Percentiles rank a stretch among this genome's conserved stretches.
Conservation (phyloP, 2,113 vertebrate species). For the Telmatochromis sp. region DNA sequence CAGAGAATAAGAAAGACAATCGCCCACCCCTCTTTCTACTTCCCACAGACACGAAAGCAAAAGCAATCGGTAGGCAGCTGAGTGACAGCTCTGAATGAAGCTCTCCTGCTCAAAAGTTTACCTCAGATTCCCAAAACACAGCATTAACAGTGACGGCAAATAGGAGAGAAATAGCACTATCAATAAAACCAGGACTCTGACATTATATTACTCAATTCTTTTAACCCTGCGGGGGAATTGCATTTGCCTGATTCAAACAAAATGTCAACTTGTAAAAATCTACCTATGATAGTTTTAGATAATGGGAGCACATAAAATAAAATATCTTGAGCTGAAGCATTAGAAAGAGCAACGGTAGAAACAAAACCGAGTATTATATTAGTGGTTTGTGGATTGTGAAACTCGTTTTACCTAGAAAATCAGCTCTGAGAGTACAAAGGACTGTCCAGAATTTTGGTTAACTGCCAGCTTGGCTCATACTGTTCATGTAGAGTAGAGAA, state of each 20-base stretch:
- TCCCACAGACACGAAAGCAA: background rate
- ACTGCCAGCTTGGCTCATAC: background rate
- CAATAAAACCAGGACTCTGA: background rate
- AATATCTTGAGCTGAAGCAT: background rate
- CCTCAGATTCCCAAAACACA: background rate
- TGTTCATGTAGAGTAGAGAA: slow-evolving; percentile 17
- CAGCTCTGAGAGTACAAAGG: background rate
- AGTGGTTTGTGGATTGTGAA: background rate
- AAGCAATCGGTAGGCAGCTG: background rate
- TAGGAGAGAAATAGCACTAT: background rate
- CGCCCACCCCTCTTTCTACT: background rate
- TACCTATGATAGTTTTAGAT: background rate
- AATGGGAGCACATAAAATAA: background rate
- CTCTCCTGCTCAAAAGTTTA: background rate
- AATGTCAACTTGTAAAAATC: background rate
- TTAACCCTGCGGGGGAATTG: background rate
- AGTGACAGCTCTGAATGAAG: slow-evolving; percentile 26
- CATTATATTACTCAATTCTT: background rate
- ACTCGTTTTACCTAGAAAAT: background rate
- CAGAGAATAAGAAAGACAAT: background rate
- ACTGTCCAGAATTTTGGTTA: slow-evolving; percentile 4
- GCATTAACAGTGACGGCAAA: background rate
- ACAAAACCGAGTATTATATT: background rate
- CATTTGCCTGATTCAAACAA: background rate
- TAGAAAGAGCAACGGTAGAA: background rate